These are phyloP conservation scores for Ladona fulva DNA, from an alignment of 1,140 invertebrate genomes.

Conservation along the genomic window DNA sequence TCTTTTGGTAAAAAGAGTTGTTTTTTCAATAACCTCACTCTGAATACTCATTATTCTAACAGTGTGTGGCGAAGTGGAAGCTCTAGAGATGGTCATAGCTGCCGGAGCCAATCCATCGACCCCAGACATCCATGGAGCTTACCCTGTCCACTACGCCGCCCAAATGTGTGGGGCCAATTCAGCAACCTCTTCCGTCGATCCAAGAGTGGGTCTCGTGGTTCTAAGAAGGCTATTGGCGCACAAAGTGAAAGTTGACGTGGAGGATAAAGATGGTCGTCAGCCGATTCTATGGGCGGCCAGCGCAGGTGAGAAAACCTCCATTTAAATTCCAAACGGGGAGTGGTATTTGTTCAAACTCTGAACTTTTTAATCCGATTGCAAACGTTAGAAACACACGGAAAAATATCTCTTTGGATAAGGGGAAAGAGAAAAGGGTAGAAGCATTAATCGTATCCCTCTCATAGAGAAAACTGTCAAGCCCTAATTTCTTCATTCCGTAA, in stretches of 20 bases:
- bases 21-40: too few relatives aligned
- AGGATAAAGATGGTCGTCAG: slow-evolving; percentile 84
- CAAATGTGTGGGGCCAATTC: slow-evolving; percentile 82
- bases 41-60: slow-evolving; percentile 23
- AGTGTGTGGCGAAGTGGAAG: slow-evolving; percentile 87
- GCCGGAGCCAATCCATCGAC: slow-evolving; percentile 74
- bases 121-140: slow-evolving; percentile 87
- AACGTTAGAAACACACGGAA: too few relatives aligned
- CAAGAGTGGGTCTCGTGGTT: slow-evolving; percentile 62
- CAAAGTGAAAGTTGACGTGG: slow-evolving; percentile 69
- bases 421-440: too few relatives aligned
- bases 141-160: slow-evolving; percentile 92
- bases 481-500: too few relatives aligned
- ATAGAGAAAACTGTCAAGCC: too few relatives aligned
- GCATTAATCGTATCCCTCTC: too few relatives aligned
- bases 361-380: too few relatives aligned
- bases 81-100: slow-evolving; percentile 71
- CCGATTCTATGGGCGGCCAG: slow-evolving; percentile 95
- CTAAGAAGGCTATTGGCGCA: slow-evolving; percentile 72
- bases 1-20: too few relatives aligned
- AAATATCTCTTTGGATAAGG: too few relatives aligned
- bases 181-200: slow-evolving; percentile 46
- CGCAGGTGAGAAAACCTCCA: slow-evolving; percentile 50
- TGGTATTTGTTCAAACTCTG: too few relatives aligned
- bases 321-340: too few relatives aligned